Percentiles rank a stretch among this genome's conserved stretches.
Conservation (phyloP, 2,113 vertebrate species). For the Trogon surrucura region DNA sequence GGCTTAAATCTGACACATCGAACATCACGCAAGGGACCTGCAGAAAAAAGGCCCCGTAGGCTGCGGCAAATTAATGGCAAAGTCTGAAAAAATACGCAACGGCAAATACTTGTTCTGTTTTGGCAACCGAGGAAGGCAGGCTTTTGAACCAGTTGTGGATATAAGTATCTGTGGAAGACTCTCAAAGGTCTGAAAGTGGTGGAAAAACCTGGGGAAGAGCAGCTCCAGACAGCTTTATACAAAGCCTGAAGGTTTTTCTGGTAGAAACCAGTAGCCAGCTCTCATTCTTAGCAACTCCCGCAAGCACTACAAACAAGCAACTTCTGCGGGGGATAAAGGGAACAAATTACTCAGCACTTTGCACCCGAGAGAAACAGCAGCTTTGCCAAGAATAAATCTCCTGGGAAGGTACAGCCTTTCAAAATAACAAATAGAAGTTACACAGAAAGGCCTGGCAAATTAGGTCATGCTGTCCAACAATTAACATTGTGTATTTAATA, state of each 20-base stretch:
- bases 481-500: not conserved
- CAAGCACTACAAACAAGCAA: not conserved
- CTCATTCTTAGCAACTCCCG: not conserved
- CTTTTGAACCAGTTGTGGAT: not conserved
- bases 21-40: not conserved
- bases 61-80: not conserved
- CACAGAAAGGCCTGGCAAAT: not conserved
- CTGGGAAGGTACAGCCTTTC: slow-evolving; percentile 2
- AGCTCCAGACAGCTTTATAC: not conserved
- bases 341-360: not conserved
- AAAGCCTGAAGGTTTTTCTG: not conserved
- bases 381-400: not conserved
- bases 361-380: not conserved
- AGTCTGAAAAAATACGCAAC: not conserved
- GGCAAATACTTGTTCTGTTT: not conserved
- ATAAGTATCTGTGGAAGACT: not conserved
- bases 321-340: not conserved
- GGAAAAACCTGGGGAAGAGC: not conserved
- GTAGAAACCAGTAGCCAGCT: not conserved
- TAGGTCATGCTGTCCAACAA: not conserved
- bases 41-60: not conserved
- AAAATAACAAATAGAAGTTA: not conserved
- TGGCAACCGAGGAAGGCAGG: not conserved
- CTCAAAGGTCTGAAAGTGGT: not conserved
- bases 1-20: not conserved